phyloP scores from a whole-genome alignment of 2,888 invertebrate genomes.

The Palloptera scutellata region DNA sequence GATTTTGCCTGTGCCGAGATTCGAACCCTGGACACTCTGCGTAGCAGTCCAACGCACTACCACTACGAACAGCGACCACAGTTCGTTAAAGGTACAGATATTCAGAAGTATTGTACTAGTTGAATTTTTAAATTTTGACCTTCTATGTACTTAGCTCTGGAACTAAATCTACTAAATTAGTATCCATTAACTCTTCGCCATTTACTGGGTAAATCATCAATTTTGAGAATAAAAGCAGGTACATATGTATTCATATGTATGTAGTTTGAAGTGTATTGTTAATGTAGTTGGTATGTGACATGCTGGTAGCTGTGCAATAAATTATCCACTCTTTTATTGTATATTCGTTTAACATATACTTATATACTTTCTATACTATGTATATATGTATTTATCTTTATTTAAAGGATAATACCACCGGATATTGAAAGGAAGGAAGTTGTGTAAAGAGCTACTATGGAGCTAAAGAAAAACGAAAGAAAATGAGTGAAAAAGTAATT shows the following conservation, averaged over 20 bases:
- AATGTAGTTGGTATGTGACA: neutral
- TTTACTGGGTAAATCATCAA: too few relatives aligned
- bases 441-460: neutral
- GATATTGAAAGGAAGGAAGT: constrained; percentile 20
- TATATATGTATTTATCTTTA: constrained; percentile 17
- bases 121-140: too few relatives aligned
- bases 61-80: too few relatives aligned
- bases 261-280: constrained; percentile 13
- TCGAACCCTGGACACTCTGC: too few relatives aligned
- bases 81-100: too few relatives aligned
- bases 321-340: constrained; percentile 24
- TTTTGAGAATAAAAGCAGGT: neutral
- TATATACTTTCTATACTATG: neutral
- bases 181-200: too few relatives aligned
- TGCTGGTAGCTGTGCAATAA: constrained; percentile 13
- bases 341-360: constrained; percentile 7
- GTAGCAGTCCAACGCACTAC: too few relatives aligned
- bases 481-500: neutral
- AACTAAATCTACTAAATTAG: too few relatives aligned
- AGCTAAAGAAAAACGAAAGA: neutral
- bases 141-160: too few relatives aligned
- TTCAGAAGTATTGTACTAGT: too few relatives aligned
- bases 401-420: constrained; percentile 18
- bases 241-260: constrained; percentile 5
- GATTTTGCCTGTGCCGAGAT: too few relatives aligned